Evolutionary conservation across 2,797 vertebrate genomes (phyloP), one percentile per base, ranked within the genome.

Genomic region (Liparis tanakae): DNA sequence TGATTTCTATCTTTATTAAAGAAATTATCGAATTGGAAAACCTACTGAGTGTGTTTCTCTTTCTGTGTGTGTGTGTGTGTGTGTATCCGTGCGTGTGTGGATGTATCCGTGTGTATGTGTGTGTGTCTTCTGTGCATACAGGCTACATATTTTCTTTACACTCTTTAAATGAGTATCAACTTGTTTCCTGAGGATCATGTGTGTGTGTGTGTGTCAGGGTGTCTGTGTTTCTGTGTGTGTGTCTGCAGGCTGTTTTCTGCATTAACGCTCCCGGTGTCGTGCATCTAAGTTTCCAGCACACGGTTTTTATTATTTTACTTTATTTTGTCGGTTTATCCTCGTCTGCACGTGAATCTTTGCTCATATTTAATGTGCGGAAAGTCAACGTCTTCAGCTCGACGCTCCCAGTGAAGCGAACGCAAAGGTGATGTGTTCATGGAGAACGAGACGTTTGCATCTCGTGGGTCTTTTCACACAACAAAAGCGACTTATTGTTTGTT

Each of bases 281-380:
- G 87, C 91, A 77, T 93, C 88, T 89, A 43, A 87, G 72, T 92
- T 93, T 94, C 92, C 92, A 93, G 91, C 79, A 76, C 78, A 81
- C 81, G 81, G 82, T 91, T 30, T 30, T 4, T 2, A 30, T 30
- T 30, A 30, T 30, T 30, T 4, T 2, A 30, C 25, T 30, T 30
- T 30, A 30, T 30, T 30, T 30, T 30, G 25, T 2, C 4, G 25
- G 4, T 4, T 30, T 30, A 30, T 30, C 55, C 39, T 30, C 37
- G n/a, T 56, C 36, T 50, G 10, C 65, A 9, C n/a, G n/a, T 13
- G 2, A 22, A n/a, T 77, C 14, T 63, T 30, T 59, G 30, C 25
- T 22, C 55, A 39, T 15, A 46, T 60, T 59, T 2, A 30, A 30
- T 30, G 25, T 30, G 25, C 25, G 25, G 25, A 30, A 30, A 30